Evolutionary conservation across 2,797 vertebrate species (phyloP).

Genomic region (Halcyon leucocephala): DNA sequence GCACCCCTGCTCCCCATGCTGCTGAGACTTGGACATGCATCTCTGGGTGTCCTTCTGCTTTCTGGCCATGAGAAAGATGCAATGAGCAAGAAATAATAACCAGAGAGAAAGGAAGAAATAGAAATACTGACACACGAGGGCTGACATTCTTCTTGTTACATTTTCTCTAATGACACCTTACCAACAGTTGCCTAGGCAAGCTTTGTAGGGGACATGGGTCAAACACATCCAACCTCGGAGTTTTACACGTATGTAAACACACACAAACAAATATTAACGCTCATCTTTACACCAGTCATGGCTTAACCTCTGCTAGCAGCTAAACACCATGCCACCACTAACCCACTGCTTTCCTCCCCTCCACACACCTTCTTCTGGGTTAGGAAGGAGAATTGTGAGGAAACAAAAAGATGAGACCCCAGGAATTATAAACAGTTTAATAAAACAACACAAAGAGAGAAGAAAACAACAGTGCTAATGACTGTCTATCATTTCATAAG

Average conservation of each 20-base stretch:
- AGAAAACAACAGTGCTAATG: too few relatives aligned
- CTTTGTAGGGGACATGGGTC: not conserved
- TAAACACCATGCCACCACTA: too few relatives aligned
- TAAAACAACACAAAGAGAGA: too few relatives aligned
- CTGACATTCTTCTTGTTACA: not conserved
- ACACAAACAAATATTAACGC: fast-evolving
- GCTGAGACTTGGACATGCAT: not conserved
- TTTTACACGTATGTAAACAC: too few relatives aligned
- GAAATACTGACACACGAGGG: not conserved
- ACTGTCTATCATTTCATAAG: too few relatives aligned
- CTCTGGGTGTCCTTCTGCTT: not conserved
- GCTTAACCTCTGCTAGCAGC: too few relatives aligned
- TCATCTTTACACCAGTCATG: not conserved
- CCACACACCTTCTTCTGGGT: too few relatives aligned
- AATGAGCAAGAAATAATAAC: not conserved
- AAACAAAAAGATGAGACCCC: too few relatives aligned
- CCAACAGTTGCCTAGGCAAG: fast-evolving
- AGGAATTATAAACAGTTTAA: too few relatives aligned
- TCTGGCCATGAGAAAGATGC: not conserved
- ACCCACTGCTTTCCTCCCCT: too few relatives aligned
- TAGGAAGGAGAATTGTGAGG: too few relatives aligned
- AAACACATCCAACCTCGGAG: not conserved
- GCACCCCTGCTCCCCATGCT: not conserved
- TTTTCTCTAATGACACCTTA: not conserved
- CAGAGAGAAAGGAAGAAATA: not conserved